Conservation (phyloP, 2,113 vertebrate species). For the Donacobius atricapilla region DNA sequence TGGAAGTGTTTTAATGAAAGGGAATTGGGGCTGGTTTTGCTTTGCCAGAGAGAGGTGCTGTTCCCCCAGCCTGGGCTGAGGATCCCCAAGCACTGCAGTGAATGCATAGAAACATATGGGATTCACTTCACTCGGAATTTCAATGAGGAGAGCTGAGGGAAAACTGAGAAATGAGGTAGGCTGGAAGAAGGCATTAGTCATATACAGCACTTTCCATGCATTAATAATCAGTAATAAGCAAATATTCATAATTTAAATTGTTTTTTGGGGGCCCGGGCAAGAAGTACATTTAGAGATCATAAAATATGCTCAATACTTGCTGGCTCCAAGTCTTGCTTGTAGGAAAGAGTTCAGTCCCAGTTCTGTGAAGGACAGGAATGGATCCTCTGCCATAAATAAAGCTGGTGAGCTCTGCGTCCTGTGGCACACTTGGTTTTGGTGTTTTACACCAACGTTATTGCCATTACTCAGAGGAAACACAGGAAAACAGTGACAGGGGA, state of each 20-base stretch:
- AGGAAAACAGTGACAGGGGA: background rate
- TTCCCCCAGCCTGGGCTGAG: background rate
- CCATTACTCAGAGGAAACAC: background rate
- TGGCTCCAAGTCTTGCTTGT: background rate
- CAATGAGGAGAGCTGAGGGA: slow-evolving; percentile 16
- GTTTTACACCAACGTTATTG: background rate
- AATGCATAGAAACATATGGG: background rate
- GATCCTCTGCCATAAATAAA: background rate
- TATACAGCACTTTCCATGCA: slow-evolving; percentile 18
- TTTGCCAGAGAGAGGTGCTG: slow-evolving; percentile 16
- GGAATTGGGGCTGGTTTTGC: background rate
- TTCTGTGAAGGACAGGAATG: background rate
- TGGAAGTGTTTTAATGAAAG: background rate
- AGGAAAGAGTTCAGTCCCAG: background rate
- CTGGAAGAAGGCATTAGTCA: slow-evolving; percentile 26
- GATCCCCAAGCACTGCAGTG: background rate
- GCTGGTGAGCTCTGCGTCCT: background rate
- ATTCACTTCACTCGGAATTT: background rate
- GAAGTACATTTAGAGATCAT: background rate
- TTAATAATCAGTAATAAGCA: slow-evolving; percentile 53
- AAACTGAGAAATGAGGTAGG: slow-evolving; percentile 26
- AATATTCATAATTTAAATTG: slow-evolving; percentile 29
- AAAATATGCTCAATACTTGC: background rate
- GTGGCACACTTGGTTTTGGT: background rate
- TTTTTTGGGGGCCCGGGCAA: background rate